Percentiles rank a stretch among this genome's conserved stretches.
Conservation (phyloP, 2,113 vertebrate species). For the Labeo rohita region DNA sequence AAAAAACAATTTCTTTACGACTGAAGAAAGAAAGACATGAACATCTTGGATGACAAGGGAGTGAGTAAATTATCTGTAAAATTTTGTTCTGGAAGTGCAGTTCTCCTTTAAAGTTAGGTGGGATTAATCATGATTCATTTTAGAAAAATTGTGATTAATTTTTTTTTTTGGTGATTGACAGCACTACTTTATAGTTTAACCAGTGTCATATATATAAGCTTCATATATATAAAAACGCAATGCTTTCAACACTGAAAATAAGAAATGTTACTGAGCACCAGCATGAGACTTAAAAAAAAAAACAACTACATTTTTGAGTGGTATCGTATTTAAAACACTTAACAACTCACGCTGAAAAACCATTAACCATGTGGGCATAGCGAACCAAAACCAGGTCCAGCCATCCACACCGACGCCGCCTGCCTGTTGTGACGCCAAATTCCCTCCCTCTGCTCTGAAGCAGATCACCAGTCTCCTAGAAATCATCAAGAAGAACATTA, state of each 20-base stretch:
- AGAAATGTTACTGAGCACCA: not conserved
- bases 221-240: no score
- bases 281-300: not conserved
- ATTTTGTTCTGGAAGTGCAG: no score
- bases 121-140: no score
- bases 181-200: not conserved
- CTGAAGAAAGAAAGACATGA: no score
- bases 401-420: conserved; percentile 89
- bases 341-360: conserved; percentile 79
- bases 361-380: conserved; percentile 85
- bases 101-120: no score
- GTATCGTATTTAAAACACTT: no score
- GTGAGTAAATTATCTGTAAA: no score
- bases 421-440: conserved; percentile 82
- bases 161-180: no score
- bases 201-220: not conserved
- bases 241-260: not conserved
- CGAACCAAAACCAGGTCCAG: conserved; percentile 81
- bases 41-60: no score
- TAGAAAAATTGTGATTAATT: no score
- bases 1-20: no score
- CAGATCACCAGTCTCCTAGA: conserved; percentile 76
- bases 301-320: no score
- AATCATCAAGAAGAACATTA: not conserved
- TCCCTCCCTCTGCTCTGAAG: conserved; percentile 78